Evolutionary conservation across 1,140 invertebrate genomes (phyloP).

Genomic region (Aphidius ervi): DNA sequence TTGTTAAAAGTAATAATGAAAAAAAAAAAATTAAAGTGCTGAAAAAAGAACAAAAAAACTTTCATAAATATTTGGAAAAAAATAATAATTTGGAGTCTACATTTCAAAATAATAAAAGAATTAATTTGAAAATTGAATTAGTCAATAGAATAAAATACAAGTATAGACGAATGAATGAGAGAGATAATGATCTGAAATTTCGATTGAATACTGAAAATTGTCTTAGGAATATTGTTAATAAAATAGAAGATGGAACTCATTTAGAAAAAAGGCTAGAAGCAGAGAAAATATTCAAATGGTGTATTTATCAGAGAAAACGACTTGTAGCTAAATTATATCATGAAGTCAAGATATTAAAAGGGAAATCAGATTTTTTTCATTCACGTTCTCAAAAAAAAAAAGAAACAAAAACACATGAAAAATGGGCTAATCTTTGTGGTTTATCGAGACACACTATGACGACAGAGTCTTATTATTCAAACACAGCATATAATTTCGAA

Average conservation of each 20-base stretch:
- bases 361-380: neutral
- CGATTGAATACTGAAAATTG: neutral
- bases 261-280: neutral
- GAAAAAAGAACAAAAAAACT: too few species aligned
- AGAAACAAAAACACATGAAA: neutral
- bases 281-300: slow-evolving; percentile 5
- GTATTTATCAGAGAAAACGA: neutral
- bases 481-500: slow-evolving; percentile 6
- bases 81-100: too few species aligned
- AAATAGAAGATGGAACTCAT: neutral
- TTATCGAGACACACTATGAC: slow-evolving; percentile 2
- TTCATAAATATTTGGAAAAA: too few species aligned
- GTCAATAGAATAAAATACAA: too few species aligned
- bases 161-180: too few species aligned
- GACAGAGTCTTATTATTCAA: slow-evolving; percentile 6
- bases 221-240: neutral
- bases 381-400: neutral
- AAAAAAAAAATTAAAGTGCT: too few species aligned
- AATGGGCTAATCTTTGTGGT: slow-evolving; percentile 1
- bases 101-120: neutral
- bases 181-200: too few species aligned
- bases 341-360: neutral
- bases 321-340: neutral
- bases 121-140: neutral
- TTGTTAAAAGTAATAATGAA: too few species aligned